A percentile compares a stretch with the other conserved stretches of the same genome.
Conservation (phyloP, 2,888 invertebrate species). For the Didymodactylos carnosus region DNA sequence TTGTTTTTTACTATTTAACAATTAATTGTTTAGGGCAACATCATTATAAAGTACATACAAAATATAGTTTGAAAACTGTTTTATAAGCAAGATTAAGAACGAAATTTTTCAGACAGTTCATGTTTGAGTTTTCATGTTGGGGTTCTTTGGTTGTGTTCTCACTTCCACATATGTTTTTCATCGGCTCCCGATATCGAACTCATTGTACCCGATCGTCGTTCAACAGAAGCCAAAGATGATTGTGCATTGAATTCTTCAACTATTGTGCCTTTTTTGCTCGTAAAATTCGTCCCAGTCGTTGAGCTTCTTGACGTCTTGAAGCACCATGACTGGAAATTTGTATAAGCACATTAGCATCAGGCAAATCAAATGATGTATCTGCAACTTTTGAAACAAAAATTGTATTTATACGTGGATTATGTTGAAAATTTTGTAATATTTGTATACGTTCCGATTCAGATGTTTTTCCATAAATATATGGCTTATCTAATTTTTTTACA, state of each 20-base stretch:
- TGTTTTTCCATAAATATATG: slow-evolving; percentile 93
- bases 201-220: slow-evolving; percentile 47
- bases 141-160: slow-evolving; percentile 10
- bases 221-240: slow-evolving; percentile 12
- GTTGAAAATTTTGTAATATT: slow-evolving; percentile 94
- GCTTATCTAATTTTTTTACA: slow-evolving; percentile 74
- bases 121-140: not conserved
- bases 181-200: slow-evolving; percentile 83
- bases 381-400: slow-evolving; percentile 97
- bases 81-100: not conserved
- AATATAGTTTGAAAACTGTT: too few species aligned
- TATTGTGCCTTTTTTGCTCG: slow-evolving; percentile 86
- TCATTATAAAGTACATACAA: too few species aligned
- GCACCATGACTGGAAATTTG: slow-evolving; percentile 98
- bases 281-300: slow-evolving; percentile 80
- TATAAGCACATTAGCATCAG: slow-evolving; percentile 92
- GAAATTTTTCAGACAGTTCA: not conserved
- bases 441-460: slow-evolving; percentile 84
- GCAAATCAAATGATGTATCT: slow-evolving; percentile 95
- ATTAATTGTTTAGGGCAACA: too few species aligned
- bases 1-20: too few species aligned
- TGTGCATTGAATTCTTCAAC: slow-evolving; percentile 61
- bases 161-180: slow-evolving; percentile 33
- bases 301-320: slow-evolving; percentile 88
- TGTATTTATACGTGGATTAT: slow-evolving; percentile 90